phyloP scores from a whole-genome alignment of 2,797 vertebrate species.

The Sylvia borin region DNA sequence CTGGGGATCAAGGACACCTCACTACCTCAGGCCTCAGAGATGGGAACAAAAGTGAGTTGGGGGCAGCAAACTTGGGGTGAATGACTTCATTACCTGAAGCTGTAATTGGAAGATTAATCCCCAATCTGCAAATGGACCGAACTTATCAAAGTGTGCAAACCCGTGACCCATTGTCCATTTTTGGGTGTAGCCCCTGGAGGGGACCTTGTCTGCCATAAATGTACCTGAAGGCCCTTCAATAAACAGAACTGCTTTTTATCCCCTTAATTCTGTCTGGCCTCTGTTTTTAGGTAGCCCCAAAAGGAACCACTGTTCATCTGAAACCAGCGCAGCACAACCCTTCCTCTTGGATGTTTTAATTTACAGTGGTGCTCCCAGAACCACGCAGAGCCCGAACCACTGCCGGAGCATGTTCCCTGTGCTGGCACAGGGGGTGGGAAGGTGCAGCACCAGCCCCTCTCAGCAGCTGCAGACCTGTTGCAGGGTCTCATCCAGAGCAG shows the following conservation, averaged over 20 bases:
- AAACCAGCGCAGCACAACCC: background rate
- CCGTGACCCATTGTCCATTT: accelerated
- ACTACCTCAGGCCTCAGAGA: background rate
- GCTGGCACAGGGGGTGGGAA: background rate
- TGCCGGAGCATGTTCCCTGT: background rate
- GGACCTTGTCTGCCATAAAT: accelerated
- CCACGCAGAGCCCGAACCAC: accelerated
- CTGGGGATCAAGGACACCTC: background rate
- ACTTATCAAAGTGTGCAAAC: background rate
- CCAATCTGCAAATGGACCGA: background rate
- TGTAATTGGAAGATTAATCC: background rate
- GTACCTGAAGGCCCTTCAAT: background rate
- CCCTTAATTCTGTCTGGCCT: accelerated
- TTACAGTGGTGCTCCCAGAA: background rate
- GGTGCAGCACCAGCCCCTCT: background rate
- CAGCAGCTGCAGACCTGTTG: background rate
- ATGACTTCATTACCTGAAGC: background rate
- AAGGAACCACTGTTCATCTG: background rate
- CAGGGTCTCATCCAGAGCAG: background rate
- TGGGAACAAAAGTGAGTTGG: background rate
- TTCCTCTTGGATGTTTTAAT: background rate
- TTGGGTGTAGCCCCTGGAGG: no score
- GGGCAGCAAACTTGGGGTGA: background rate
- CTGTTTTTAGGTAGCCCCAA: background rate
- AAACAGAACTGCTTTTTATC: accelerated